Evolutionary conservation across 2,113 vertebrate genomes (phyloP).

Genomic region (Anarhynchus alexandrinus): DNA sequence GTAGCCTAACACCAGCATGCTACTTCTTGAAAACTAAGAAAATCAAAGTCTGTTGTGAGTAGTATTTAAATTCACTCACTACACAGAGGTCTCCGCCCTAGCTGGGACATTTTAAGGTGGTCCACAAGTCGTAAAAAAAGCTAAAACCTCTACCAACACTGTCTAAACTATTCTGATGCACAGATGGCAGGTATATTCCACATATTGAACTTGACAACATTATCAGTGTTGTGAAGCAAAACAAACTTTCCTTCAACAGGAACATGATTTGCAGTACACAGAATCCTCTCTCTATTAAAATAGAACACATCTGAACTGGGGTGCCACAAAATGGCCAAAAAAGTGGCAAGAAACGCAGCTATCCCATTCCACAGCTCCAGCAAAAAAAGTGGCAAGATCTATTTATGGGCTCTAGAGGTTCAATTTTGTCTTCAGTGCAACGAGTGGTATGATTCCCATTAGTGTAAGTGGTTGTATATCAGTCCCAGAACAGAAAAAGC

Average conservation of each 20-base stretch:
- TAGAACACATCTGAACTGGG: fast-evolving
- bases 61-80: not conserved
- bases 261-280: not conserved
- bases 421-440: not conserved
- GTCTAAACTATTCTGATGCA: not conserved
- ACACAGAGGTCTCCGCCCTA: not conserved
- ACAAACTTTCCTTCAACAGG: not conserved
- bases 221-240: not conserved
- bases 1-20: not conserved
- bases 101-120: not conserved
- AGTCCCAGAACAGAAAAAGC: not conserved
- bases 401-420: not conserved
- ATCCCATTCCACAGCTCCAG: not conserved
- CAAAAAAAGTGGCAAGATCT: not conserved
- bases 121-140: not conserved
- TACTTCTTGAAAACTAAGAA: not conserved
- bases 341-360: not conserved
- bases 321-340: fast-evolving
- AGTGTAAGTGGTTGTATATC: not conserved
- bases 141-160: not conserved
- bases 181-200: not conserved
- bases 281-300: not conserved
- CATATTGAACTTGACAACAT: not conserved
- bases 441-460: not conserved
- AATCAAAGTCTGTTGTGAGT: not conserved